Percentiles rank a stretch among this genome's conserved stretches.
Evolutionary conservation across 2,888 invertebrate genomes (phyloP).

Genomic region (Linnaemya vulpina): DNA sequence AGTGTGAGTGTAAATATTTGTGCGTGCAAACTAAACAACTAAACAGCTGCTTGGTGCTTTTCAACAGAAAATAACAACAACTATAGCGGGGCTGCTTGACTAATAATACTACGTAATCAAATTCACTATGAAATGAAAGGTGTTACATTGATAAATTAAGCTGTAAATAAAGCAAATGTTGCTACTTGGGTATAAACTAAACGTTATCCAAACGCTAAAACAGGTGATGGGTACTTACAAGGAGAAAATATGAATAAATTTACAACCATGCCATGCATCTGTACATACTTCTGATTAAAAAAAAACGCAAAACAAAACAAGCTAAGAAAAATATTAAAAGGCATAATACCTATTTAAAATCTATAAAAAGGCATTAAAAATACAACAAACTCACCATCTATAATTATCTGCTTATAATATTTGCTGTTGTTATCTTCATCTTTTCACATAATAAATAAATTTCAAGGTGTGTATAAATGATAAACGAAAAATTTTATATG

Average conservation of each 20-base stretch:
- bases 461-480: slow-evolving; percentile 61
- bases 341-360: not conserved
- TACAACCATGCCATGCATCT: not conserved
- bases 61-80: slow-evolving; percentile 36
- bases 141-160: slow-evolving; percentile 57
- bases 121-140: slow-evolving; percentile 55
- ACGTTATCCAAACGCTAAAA: slow-evolving; percentile 18
- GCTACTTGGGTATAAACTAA: slow-evolving; percentile 12
- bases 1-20: slow-evolving; percentile 44
- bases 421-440: slow-evolving; percentile 25
- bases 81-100: not conserved
- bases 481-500: slow-evolving; percentile 29
- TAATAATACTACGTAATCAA: slow-evolving; percentile 47
- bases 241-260: slow-evolving; percentile 18
- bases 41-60: slow-evolving; percentile 53
- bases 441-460: slow-evolving; percentile 1
- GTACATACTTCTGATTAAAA: not conserved
- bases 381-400: not conserved
- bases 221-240: slow-evolving; percentile 20
- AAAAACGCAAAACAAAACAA: slow-evolving; percentile 28
- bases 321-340: slow-evolving; percentile 2
- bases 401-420: slow-evolving; percentile 3
- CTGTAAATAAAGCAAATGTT: slow-evolving; percentile 35
- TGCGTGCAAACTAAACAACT: slow-evolving; percentile 59
- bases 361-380: not conserved